These are phyloP conservation scores for Neelides folsomi DNA, from an alignment of 2,888 invertebrate species.

Conservation along the genomic window DNA sequence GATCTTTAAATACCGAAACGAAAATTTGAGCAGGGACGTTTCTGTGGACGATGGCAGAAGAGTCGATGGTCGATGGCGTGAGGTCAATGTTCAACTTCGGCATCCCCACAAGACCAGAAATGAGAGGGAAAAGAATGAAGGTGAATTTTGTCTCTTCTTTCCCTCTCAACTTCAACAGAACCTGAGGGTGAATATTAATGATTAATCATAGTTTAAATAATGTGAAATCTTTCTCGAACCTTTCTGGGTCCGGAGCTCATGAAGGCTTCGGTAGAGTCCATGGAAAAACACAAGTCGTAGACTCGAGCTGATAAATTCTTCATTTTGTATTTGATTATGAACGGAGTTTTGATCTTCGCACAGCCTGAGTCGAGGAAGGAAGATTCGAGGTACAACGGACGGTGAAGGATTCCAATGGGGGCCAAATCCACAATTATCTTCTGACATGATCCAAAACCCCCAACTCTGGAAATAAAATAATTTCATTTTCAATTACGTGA, in stretches of 20 bases:
- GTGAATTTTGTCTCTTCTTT: conserved; percentile 38
- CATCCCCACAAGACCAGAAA: conserved; percentile 54
- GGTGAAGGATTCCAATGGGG: neutral
- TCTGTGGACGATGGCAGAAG: conserved; percentile 3
- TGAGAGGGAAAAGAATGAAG: conserved; percentile 67
- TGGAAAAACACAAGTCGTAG: conserved; percentile 56
- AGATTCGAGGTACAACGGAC: conserved; percentile 20
- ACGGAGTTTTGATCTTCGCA: conserved; percentile 38
- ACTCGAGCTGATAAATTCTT: conserved; percentile 58
- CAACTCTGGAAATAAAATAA: too few species aligned
- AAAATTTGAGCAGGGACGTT: conserved; percentile 25
- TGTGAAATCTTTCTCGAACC: conserved; percentile 39
- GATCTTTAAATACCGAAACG: conserved; percentile 29
- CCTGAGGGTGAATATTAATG: conserved; percentile 33
- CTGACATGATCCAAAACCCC: too few species aligned
- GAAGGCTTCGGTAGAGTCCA: conserved; percentile 77
- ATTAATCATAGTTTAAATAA: too few species aligned
- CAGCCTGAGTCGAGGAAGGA: conserved; percentile 16
- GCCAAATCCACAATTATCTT: too few species aligned
- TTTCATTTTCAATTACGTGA: too few species aligned
- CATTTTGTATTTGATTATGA: conserved; percentile 56
- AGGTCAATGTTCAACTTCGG: conserved; percentile 22
- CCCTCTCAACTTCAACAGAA: conserved; percentile 39
- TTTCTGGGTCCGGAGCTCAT: conserved; percentile 93
- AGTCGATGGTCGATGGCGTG: conserved; percentile 1